phyloP scores from a whole-genome alignment of 2,888 invertebrate species.

The Gandaritis pyraliata region DNA sequence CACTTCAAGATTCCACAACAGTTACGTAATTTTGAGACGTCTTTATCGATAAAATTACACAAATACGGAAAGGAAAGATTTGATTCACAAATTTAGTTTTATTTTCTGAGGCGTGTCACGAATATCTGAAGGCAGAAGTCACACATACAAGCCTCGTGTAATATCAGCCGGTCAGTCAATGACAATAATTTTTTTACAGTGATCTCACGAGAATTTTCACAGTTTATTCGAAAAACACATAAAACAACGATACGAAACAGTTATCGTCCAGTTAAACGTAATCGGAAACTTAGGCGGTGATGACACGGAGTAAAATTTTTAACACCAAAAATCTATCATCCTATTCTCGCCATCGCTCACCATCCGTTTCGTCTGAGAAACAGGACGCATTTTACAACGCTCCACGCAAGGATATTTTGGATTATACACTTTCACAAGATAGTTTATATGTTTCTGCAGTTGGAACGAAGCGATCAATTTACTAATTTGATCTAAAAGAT shows the following conservation, averaged over 20 bases:
- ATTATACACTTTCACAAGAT: slow-evolving; percentile 80
- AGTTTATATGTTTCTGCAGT: slow-evolving; percentile 73
- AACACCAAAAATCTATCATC: slow-evolving; percentile 85
- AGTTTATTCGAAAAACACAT: slow-evolving; percentile 69
- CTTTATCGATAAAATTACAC: slow-evolving; percentile 81
- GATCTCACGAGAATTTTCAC: slow-evolving; percentile 70
- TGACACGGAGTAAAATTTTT: slow-evolving; percentile 84
- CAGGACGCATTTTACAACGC: slow-evolving; percentile 82
- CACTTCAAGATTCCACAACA: slow-evolving; percentile 83
- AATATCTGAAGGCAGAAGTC: slow-evolving; percentile 84
- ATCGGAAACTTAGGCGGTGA: slow-evolving; percentile 77
- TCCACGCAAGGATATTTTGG: slow-evolving; percentile 76
- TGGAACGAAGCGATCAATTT: slow-evolving; percentile 80
- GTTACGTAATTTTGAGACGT: slow-evolving; percentile 84
- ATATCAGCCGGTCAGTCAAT: slow-evolving; percentile 85
- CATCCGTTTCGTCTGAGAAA: slow-evolving; percentile 82
- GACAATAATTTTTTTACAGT: slow-evolving; percentile 81
- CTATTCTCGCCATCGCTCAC: slow-evolving; percentile 85
- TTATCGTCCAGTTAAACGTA: slow-evolving; percentile 69
- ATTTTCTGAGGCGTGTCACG: slow-evolving; percentile 85
- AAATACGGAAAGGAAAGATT: slow-evolving; percentile 79
- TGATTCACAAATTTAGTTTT: slow-evolving; percentile 82
- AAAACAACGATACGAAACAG: slow-evolving; percentile 72
- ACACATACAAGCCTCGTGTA: slow-evolving; percentile 85
- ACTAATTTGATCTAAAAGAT: slow-evolving; percentile 85